Base-by-base conservation (phyloP, 2,888 invertebrate species). In the Schizaphis graminum region DNA sequence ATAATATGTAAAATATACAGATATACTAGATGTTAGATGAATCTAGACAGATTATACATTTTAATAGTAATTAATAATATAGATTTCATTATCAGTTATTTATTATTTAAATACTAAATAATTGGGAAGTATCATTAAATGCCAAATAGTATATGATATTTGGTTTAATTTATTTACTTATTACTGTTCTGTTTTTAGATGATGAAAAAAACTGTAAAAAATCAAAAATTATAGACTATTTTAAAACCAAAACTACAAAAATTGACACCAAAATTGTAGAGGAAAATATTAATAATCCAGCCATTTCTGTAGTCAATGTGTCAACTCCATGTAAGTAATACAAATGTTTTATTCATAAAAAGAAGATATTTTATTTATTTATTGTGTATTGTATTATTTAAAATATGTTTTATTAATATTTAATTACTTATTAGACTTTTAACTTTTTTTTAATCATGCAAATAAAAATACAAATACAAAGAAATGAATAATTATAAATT, bases 121-220 rank as follows among this genome's bases (percentile, higher is more conserved):
- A 89, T 89, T 89, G 56, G 89, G 24, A 57, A 89, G 56, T 89
- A 89, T 89, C 57, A 89, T 89, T 89, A 35, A 89, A 57, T 89
- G 41, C 57, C 57, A 89, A 57, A 57, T 89, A 1, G 41, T 35
- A 57, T 41, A 89, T 16, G 49, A n/a, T 49, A 87, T n/a, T 0
- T 86, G 53, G 88, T 88, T 44, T 57, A 57, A 24, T 57, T n/a
- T n/a, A n/a, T 89, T 89, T 88, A 21, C 3, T 88, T 5, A 26
- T 56, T 88, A 41, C 56, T 88, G 89, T 44, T 89, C 49, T n/a
- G 2, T 89, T 89, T 89, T 89, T 89, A 57, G 89, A 89, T 57
- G 89, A 41, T 89, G 89, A 89, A 89, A 53, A 87, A 56, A 89
- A 57, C 88, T 88, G 21, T 89, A 57, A 89, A 87, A 89, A 89